Evolutionary conservation across 2,113 vertebrate species (phyloP), one percentile per base, ranked within the genome.

Genomic region (Nyctereutes procyonoides): DNA sequence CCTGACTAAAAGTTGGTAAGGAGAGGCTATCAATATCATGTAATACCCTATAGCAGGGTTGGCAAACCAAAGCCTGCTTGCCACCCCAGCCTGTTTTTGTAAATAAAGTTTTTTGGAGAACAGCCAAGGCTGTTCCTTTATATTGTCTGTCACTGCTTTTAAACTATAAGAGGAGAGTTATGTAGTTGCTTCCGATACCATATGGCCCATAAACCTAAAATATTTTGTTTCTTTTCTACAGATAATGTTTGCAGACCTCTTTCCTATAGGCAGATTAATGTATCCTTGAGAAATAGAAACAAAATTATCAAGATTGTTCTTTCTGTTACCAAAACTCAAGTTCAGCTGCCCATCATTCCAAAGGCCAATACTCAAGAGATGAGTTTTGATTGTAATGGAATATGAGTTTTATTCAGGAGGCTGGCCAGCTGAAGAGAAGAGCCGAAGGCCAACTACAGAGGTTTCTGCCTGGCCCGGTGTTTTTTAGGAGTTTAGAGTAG

Each of bases 291-390:
- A 92, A 98, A 96, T 95, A 26, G 86, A 96, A 92, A 93, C 43
- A 76, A 96, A 95, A 91, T 96, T 88, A 96, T 76, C 55, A 95
- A 32, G 67, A 79, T 82, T 93, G 83, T 96, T 62, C 65, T 97
- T 90, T 51, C 43, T 77, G 26, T 51, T 30, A 77, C 15, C 0
- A 4, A 76, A 51, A 51, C 26, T 14, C 26, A 51, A 51, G 26
- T 77, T 51, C 43, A 77, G 43, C 74, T 77, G 43, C 43, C 43
- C 14, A 4, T 77, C 74, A 51, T 77, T 77, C 5, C 8, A 51
- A 77, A 51, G 43, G 26, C 26, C 43, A 51, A 48, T 77, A 16
- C 74, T 77, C 8, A 76, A 43, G 73, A 74, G 24, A 76, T 48
- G 43, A 48, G 26, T 77, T 77, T 77, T 51, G 74, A 51, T 9